Conservation (phyloP, 2,113 vertebrate species). For the Aspiorhynchus laticeps region DNA sequence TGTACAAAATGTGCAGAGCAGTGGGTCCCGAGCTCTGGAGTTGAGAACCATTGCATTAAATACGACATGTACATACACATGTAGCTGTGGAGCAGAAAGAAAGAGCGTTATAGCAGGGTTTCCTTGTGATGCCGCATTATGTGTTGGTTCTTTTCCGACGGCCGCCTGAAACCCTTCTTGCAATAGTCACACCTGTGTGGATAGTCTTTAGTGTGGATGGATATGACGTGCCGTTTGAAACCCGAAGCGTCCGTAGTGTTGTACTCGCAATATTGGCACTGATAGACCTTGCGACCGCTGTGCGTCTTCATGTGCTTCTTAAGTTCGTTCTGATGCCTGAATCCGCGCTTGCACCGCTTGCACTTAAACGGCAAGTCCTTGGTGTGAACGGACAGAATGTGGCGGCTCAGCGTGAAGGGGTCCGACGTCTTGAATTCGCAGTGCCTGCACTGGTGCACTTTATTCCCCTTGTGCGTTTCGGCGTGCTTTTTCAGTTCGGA, state of each 20-base stretch:
- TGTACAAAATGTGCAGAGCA: no score
- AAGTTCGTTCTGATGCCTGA: constrained; percentile 92
- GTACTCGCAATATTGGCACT: constrained; percentile 99
- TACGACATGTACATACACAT: constrained; percentile 51
- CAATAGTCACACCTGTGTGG: constrained; percentile 98
- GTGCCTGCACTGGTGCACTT: constrained; percentile 96
- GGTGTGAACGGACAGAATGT: constrained; percentile 97
- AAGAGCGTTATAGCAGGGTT: constrained; percentile 80
- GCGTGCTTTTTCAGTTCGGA: constrained; percentile 98
- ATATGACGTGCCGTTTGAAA: constrained; percentile 99
- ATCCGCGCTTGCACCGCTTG: constrained; percentile 96
- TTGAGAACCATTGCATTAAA: constrained; percentile 43
- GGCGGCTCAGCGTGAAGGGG: constrained; percentile 95
- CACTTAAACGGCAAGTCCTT: constrained; percentile 99
- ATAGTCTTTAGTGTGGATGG: constrained; percentile 99
- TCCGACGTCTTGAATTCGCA: constrained; percentile 98
- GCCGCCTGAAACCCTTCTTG: constrained; percentile 97
- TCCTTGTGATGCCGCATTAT: constrained; percentile 99
- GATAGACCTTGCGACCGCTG: constrained; percentile 97
- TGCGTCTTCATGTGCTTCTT: constrained; percentile 99
- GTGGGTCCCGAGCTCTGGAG: no score
- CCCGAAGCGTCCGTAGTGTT: constrained; percentile 98
- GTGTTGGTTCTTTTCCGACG: constrained; percentile 99
- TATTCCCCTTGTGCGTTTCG: constrained; percentile 95
- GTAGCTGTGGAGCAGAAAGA: background rate